A percentile compares a stretch with the other conserved stretches of the same genome.
These are phyloP conservation scores for Falco rusticolus DNA, from an alignment of 2,797 vertebrate genomes.

Conservation along the genomic window DNA sequence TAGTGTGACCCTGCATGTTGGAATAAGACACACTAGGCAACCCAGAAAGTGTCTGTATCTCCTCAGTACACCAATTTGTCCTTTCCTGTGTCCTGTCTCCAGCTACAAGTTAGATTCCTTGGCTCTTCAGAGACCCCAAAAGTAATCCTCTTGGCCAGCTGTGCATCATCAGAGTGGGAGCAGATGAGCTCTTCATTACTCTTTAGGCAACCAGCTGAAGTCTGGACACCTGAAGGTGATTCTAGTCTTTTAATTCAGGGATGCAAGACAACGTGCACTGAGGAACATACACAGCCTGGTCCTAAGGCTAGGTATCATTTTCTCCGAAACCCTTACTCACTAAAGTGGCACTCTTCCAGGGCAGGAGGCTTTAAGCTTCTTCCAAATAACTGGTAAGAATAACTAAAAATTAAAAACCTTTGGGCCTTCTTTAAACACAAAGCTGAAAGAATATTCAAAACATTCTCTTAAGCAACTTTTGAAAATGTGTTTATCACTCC, in stretches of 20 bases:
- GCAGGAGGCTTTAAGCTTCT: background rate
- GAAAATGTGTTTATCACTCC: background rate
- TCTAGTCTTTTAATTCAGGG: background rate
- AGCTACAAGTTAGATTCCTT: background rate
- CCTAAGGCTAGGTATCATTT: background rate
- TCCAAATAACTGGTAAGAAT: background rate
- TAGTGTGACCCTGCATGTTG: background rate
- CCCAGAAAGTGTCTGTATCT: slow-evolving; percentile 17
- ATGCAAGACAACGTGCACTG: background rate
- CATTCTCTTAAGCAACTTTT: background rate
- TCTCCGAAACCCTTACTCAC: background rate
- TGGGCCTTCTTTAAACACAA: background rate
- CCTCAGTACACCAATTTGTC: slow-evolving; percentile 6
- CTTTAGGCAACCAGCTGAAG: background rate
- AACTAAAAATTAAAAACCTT: background rate
- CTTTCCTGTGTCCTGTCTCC: slow-evolving; percentile 24
- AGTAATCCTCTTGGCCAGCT: slow-evolving; percentile 40
- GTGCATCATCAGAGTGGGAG: slow-evolving; percentile 11
- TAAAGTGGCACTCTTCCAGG: background rate
- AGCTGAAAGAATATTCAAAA: background rate
- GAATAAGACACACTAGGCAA: background rate
- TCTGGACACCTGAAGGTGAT: background rate
- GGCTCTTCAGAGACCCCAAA: slow-evolving; percentile 7
- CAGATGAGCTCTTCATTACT: background rate
- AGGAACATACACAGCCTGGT: background rate